Evolutionary conservation across 2,113 vertebrate genomes (phyloP), one percentile per base, ranked within the genome.

Genomic region (Spea multiplicata): DNA sequence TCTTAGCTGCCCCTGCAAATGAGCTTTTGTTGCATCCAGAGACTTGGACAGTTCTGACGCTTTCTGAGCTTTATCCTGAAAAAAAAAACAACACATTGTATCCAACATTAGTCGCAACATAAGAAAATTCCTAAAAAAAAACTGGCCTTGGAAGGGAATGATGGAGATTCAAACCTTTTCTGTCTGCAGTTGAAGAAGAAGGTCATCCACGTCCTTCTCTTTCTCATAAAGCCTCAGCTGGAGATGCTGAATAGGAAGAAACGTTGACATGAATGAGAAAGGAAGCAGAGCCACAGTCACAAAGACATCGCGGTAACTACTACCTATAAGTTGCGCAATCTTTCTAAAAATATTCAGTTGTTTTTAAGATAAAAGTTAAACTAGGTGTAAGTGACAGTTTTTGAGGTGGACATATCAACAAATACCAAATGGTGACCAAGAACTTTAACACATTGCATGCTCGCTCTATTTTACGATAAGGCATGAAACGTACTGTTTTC

Each of bases 1-100:
- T 16, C 94, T 90, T 47, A 98, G 83, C 82, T 95, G 95, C 0
- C 88, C 90, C 83, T 97, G 97, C 52, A 98, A 86, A 79, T 91
- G 94, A 50, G 90, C 93, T 78, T 91, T 89, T 78, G 94, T 89
- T 0, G 90, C 83, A 78, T 97, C 95, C 89, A 96, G 84, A 4
- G 88, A 92, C 67, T 92, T 96, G 12, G 93, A 93, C 5, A 94
- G 85, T 9, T 95, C 93, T 0, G 82, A 74, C 0, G 92, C 91
- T 9, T 91, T 91, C 86, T 86, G 95, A 3, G 90, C 84, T 77
- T 93, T 92, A 7, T 94, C 92, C 96, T 59, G 55, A 9, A 59
- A 59, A 57, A 8, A 5, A 59, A 59, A 13, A 12, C 10, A 59
- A 12, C 6, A 53, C 50, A 13, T 59, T 1, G 4, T 13, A 12